Conservation (phyloP, 2,113 vertebrate genomes). For the Symphodus melops region DNA sequence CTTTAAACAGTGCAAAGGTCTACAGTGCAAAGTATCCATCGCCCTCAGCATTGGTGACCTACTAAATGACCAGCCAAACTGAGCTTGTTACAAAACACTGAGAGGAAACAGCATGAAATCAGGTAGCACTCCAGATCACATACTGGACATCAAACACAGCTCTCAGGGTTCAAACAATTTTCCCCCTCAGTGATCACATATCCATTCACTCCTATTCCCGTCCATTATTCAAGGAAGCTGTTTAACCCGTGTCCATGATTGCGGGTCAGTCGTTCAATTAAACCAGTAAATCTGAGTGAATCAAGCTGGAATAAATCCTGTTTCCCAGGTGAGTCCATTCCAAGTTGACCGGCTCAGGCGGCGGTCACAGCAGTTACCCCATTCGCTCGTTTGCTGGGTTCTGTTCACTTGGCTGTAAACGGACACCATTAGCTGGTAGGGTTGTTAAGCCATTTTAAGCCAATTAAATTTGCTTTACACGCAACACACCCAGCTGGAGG, state of each 20-base stretch:
- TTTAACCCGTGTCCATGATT: slow-evolving; percentile 53
- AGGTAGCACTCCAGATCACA: slow-evolving; percentile 57
- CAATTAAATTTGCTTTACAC: slow-evolving; percentile 76
- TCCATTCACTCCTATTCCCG: slow-evolving; percentile 55
- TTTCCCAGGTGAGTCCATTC: slow-evolving; percentile 64
- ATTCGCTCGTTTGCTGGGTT: slow-evolving; percentile 53
- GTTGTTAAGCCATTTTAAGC: slow-evolving; percentile 69
- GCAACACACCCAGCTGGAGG: slow-evolving; percentile 68
- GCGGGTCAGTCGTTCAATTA: slow-evolving; percentile 64
- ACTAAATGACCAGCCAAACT: slow-evolving; percentile 35
- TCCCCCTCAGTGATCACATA: slow-evolving; percentile 55
- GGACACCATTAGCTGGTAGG: slow-evolving; percentile 66
- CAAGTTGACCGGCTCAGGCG: slow-evolving; percentile 68
- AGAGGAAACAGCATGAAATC: slow-evolving; percentile 64
- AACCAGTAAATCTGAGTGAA: slow-evolving; percentile 66
- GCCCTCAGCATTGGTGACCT: slow-evolving; percentile 11
- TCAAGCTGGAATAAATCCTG: slow-evolving; percentile 67
- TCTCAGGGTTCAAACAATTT: slow-evolving; percentile 68
- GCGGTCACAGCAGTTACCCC: slow-evolving; percentile 72
- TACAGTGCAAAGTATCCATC: slow-evolving; percentile 2
- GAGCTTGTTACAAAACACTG: slow-evolving; percentile 56
- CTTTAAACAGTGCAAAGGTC: background rate
- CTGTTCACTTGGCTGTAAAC: slow-evolving; percentile 72
- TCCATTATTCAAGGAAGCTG: slow-evolving; percentile 38
- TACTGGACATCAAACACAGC: slow-evolving; percentile 67